Conservation (phyloP, 2,888 invertebrate species). For the Tuta absoluta region DNA sequence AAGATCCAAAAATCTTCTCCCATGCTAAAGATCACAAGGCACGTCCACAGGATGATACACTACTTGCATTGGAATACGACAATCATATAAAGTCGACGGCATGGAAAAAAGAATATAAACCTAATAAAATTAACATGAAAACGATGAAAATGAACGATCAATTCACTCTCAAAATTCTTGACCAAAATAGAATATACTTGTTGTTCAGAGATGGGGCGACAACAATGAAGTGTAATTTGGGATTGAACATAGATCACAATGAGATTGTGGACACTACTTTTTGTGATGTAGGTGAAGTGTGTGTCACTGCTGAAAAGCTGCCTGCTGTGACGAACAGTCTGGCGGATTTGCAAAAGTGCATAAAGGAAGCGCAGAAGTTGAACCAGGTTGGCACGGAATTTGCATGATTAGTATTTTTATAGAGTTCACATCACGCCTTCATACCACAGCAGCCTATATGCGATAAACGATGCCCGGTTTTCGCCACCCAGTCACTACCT, state of each 20-base stretch:
- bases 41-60: neutral
- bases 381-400: neutral
- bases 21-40: neutral
- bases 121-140: slow-evolving; percentile 69
- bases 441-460: no score
- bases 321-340: neutral
- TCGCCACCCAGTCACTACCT: no score
- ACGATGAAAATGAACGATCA: slow-evolving; percentile 72
- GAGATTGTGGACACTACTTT: slow-evolving; percentile 7
- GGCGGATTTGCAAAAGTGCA: neutral
- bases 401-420: no score
- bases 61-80: slow-evolving; percentile 16
- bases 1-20: slow-evolving; percentile 57
- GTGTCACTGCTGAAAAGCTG: neutral
- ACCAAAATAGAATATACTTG: slow-evolving; percentile 68
- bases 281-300: slow-evolving; percentile 1
- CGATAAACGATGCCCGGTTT: no score
- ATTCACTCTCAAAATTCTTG: slow-evolving; percentile 67
- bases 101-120: neutral
- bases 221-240: slow-evolving; percentile 68
- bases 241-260: slow-evolving; percentile 67
- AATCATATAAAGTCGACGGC: slow-evolving; percentile 6
- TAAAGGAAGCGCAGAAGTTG: neutral
- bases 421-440: no score
- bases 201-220: slow-evolving; percentile 66